Evolutionary conservation across 2,797 vertebrate genomes (phyloP).

Genomic region (Poeciliopsis gracilis): DNA sequence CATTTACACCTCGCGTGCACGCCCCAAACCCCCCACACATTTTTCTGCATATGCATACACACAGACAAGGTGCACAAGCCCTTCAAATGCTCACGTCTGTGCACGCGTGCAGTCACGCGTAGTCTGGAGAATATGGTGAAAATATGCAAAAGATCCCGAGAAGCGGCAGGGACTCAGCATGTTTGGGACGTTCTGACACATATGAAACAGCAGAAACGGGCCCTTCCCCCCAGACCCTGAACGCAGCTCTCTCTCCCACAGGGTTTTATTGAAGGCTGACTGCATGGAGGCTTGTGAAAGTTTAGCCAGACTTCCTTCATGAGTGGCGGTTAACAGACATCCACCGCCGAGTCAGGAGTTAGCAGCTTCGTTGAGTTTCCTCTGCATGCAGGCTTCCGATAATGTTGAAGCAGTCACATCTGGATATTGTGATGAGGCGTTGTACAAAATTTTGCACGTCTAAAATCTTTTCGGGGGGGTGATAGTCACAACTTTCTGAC

Average conservation of each 20-base stretch:
- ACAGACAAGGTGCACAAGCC: constrained; percentile 36
- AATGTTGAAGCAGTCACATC: constrained; percentile 4
- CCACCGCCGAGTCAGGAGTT: constrained; percentile 53
- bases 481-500: neutral
- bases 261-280: constrained; percentile 50
- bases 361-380: constrained; percentile 42
- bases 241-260: neutral
- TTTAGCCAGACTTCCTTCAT: constrained; percentile 74
- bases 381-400: constrained; percentile 26
- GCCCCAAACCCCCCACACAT: constrained; percentile 44
- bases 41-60: constrained; percentile 1
- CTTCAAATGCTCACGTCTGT: constrained; percentile 3
- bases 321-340: constrained; percentile 70
- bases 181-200: constrained; percentile 57
- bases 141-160: constrained; percentile 74
- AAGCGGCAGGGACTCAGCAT: constrained; percentile 66
- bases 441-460: neutral
- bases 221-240: neutral
- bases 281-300: constrained; percentile 58
- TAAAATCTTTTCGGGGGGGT: neutral
- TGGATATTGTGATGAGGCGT: neutral
- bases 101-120: neutral
- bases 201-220: constrained; percentile 31
- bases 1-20: constrained; percentile 78
- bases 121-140: constrained; percentile 48